phyloP scores from a whole-genome alignment of 2,888 invertebrate genomes.

The Limnephilus auricula region DNA sequence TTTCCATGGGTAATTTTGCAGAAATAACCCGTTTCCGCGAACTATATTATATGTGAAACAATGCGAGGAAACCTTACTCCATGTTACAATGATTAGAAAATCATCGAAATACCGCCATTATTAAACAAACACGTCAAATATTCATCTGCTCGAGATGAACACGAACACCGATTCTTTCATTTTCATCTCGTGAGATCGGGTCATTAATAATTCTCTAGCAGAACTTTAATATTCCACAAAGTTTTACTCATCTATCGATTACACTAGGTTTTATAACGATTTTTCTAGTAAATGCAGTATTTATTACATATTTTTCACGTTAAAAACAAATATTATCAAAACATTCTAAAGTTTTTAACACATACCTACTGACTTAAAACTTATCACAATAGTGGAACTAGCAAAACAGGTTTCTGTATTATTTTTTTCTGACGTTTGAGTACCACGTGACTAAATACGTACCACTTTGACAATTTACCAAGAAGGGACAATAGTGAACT shows the following conservation, averaged over 20 bases:
- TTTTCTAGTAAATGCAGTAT: neutral
- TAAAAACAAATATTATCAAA: neutral
- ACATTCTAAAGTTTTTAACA: neutral
- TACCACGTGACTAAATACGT: slow-evolving; percentile 30
- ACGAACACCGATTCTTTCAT: neutral
- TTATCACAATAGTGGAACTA: slow-evolving; percentile 20
- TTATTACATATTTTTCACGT: neutral
- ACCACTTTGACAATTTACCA: neutral
- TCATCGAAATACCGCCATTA: neutral
- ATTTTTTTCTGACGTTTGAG: slow-evolving; percentile 21
- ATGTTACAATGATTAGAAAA: neutral
- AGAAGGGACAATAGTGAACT: neutral
- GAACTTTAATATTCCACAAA: neutral
- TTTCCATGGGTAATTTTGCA: neutral
- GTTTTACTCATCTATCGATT: neutral
- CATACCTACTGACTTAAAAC: neutral
- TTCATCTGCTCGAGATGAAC: neutral
- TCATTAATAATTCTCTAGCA: neutral
- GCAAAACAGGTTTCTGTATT: slow-evolving; percentile 51
- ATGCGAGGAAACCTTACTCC: neutral
- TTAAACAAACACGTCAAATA: neutral
- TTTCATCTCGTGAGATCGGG: slow-evolving; percentile 2
- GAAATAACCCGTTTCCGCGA: neutral
- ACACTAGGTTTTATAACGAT: neutral
- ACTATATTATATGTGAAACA: neutral